Evolutionary conservation across 2,113 vertebrate species (phyloP).

Genomic region (Prionailurus bengalensis): DNA sequence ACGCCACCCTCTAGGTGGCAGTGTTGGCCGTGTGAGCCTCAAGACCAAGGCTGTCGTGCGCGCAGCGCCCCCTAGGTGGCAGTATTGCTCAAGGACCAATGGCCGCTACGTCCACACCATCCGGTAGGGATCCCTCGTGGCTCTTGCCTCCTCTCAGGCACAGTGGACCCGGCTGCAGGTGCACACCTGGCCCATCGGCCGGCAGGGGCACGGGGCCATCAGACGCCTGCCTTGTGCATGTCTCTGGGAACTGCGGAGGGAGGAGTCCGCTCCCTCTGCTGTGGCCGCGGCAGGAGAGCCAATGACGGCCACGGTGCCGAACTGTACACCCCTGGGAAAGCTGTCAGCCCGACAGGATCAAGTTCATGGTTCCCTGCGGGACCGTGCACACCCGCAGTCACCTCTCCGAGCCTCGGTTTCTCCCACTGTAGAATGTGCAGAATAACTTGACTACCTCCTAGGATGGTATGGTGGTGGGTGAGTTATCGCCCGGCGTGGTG

Average conservation of each 20-base stretch:
- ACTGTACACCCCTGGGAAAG: accelerated
- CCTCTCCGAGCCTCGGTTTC: neutral
- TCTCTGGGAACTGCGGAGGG: neutral
- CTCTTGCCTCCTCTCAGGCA: neutral
- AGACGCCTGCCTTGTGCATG: neutral
- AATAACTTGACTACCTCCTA: accelerated
- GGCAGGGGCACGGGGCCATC: neutral
- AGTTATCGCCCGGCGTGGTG: accelerated
- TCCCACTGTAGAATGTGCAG: no score
- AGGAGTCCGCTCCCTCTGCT: accelerated
- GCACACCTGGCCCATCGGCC: no score
- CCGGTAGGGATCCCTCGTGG: neutral
- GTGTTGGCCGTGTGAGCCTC: neutral
- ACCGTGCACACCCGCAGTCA: accelerated
- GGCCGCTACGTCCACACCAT: accelerated
- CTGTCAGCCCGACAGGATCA: accelerated
- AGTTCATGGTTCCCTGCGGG: neutral
- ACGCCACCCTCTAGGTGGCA: neutral
- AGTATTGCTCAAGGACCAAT: neutral
- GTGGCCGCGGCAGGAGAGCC: neutral
- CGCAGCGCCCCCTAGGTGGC: neutral
- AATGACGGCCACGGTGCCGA: accelerated
- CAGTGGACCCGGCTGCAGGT: neutral
- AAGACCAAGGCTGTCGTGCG: no score
- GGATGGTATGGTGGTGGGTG: accelerated